phyloP scores from a whole-genome alignment of 2,888 invertebrate genomes.

The Ectemnius lituratus region DNA sequence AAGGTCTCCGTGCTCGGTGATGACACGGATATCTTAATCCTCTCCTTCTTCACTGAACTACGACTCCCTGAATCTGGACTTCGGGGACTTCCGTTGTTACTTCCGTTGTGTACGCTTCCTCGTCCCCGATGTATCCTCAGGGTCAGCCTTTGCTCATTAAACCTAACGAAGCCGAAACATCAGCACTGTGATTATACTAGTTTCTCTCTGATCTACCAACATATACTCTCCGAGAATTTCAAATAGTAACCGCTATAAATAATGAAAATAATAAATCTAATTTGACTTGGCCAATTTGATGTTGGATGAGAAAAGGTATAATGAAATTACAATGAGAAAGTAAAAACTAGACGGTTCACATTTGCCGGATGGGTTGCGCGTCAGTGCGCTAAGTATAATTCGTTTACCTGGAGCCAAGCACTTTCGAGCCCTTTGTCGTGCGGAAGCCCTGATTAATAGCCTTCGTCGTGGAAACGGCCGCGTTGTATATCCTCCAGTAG shows the following conservation, averaged over 20 bases:
- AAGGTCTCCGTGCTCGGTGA: constrained; percentile 87
- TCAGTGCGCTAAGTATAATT: background rate
- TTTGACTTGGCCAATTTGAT: too few species aligned
- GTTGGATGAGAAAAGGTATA: background rate
- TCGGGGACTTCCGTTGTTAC: constrained; percentile 72
- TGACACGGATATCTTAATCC: constrained; percentile 91
- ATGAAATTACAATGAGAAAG: constrained; percentile 1
- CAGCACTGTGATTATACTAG: constrained; percentile 42
- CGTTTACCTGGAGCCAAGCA: constrained; percentile 75
- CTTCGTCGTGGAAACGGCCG: constrained; percentile 94
- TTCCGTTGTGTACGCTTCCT: constrained; percentile 80
- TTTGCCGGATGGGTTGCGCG: constrained; percentile 2
- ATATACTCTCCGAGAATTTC: background rate
- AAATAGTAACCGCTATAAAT: background rate
- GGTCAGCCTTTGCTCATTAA: constrained; percentile 92
- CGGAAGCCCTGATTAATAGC: constrained; percentile 95
- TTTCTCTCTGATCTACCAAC: too few species aligned
- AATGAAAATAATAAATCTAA: too few species aligned
- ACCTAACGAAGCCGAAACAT: constrained; percentile 83
- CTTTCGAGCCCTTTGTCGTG: constrained; percentile 86
- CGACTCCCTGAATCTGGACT: constrained; percentile 69
- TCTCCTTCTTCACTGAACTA: constrained; percentile 83
- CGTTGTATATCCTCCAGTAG: constrained; percentile 97
- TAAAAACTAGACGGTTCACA: constrained; percentile 2
- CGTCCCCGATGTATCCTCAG: constrained; percentile 93